A percentile compares a stretch with the other conserved stretches of the same genome.
phyloP scores from a whole-genome alignment of 2,888 invertebrate species.

The Meliscaeva auricollis region DNA sequence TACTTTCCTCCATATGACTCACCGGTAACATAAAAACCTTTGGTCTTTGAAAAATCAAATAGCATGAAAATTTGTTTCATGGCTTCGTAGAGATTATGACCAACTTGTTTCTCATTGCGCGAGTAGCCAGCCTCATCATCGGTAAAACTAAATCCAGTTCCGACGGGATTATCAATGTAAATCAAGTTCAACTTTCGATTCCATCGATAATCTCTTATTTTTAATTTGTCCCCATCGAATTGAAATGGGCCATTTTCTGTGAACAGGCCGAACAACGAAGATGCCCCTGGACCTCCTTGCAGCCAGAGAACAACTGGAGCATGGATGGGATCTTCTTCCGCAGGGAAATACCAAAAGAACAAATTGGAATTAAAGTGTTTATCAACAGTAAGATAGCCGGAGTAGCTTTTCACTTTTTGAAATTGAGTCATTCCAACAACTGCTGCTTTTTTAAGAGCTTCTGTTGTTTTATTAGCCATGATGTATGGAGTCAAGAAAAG shows the following conservation, averaged over 20 bases:
- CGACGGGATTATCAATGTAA: slow-evolving; percentile 97
- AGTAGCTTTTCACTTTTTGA: slow-evolving; percentile 85
- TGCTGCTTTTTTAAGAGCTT: slow-evolving; percentile 83
- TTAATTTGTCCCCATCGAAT: slow-evolving; percentile 84
- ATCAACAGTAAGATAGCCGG: slow-evolving; percentile 92
- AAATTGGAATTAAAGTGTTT: slow-evolving; percentile 90
- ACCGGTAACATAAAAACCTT: slow-evolving; percentile 94
- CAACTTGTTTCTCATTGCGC: slow-evolving; percentile 91
- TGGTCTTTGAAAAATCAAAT: slow-evolving; percentile 90
- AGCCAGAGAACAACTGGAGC: slow-evolving; percentile 93
- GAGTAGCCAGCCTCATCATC: slow-evolving; percentile 91
- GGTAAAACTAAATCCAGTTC: slow-evolving; percentile 96
- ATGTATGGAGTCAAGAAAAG: slow-evolving; percentile 80
- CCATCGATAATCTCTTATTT: slow-evolving; percentile 91
- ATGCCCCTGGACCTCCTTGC: slow-evolving; percentile 93
- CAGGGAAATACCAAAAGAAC: slow-evolving; percentile 97
- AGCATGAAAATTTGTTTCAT: slow-evolving; percentile 92
- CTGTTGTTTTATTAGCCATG: slow-evolving; percentile 81
- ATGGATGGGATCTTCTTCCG: slow-evolving; percentile 85
- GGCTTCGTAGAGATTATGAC: slow-evolving; percentile 90
- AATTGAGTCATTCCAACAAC: slow-evolving; percentile 80
- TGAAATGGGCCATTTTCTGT: slow-evolving; percentile 92
- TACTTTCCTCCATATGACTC: slow-evolving; percentile 95
- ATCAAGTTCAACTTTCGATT: slow-evolving; percentile 90
- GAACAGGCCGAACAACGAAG: slow-evolving; percentile 92